Conservation (phyloP, 2,888 invertebrate genomes). For the Drosophila helvetica region DNA sequence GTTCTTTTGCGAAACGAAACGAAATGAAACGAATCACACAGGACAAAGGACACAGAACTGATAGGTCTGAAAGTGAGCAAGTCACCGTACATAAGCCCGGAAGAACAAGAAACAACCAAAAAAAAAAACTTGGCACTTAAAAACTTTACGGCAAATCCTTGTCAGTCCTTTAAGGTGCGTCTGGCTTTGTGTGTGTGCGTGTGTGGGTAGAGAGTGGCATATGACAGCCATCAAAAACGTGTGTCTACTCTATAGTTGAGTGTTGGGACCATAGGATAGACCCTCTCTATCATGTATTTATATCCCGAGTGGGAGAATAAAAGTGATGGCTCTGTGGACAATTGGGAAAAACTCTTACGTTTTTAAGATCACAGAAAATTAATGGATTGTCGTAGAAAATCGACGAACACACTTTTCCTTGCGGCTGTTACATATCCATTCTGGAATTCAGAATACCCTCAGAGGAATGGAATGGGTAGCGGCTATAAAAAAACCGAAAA, state of each 20-base stretch:
- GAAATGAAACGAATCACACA: slow-evolving; percentile 25
- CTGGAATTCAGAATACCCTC: not conserved
- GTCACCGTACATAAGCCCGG: slow-evolving; percentile 49
- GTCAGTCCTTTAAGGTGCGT: slow-evolving; percentile 41
- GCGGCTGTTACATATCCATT: too few species aligned
- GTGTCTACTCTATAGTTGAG: not conserved
- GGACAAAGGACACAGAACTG: not conserved
- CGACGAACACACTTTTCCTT: too few species aligned
- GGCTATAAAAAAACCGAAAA: slow-evolving; percentile 35
- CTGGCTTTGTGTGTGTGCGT: slow-evolving; percentile 9
- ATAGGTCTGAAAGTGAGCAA: slow-evolving; percentile 57
- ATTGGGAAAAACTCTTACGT: not conserved
- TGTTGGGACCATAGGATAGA: not conserved
- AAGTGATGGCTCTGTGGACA: too few species aligned
- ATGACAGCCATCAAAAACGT: slow-evolving; percentile 31
- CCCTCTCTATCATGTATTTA: not conserved
- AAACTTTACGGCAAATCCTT: slow-evolving; percentile 60
- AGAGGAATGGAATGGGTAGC: not conserved
- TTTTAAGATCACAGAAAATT: not conserved
- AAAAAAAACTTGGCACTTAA: slow-evolving; percentile 65
- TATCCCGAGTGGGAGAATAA: too few species aligned
- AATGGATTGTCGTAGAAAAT: too few species aligned
- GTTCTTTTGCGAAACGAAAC: slow-evolving; percentile 17
- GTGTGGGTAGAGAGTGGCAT: slow-evolving; percentile 27
- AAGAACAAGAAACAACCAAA: not conserved